phyloP scores from a whole-genome alignment of 1,140 invertebrate genomes.

The Diachasmimorpha longicaudata region DNA sequence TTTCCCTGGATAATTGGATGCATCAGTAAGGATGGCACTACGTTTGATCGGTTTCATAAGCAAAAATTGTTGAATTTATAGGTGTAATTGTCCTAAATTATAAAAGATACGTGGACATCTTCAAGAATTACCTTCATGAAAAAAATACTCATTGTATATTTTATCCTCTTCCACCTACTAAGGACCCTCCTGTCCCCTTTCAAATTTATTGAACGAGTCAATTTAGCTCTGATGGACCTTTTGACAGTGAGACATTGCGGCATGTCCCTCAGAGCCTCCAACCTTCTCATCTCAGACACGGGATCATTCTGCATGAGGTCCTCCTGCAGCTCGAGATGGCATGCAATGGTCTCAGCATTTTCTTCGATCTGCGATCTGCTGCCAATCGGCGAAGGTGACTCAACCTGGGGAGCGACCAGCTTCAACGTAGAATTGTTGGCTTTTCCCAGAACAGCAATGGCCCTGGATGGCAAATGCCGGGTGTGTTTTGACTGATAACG shows the following conservation, averaged over 20 bases:
- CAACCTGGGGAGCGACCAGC: slow-evolving; percentile 23
- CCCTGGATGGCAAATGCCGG: slow-evolving; percentile 28
- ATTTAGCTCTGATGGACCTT: slow-evolving; percentile 66
- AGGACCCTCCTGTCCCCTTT: slow-evolving; percentile 62
- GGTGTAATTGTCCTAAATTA: too few species aligned
- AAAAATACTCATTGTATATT: slow-evolving; percentile 63
- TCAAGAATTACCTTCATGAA: slow-evolving; percentile 57
- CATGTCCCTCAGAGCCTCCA: slow-evolving; percentile 68
- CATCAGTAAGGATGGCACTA: too few species aligned
- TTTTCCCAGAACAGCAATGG: neutral
- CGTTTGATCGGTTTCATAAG: too few species aligned
- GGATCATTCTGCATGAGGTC: slow-evolving; percentile 68
- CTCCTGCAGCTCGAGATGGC: slow-evolving; percentile 67
- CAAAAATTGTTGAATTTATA: too few species aligned
- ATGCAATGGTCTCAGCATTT: slow-evolving; percentile 64
- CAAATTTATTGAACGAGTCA: slow-evolving; percentile 65
- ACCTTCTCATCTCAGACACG: slow-evolving; percentile 64
- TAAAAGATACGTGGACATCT: too few species aligned
- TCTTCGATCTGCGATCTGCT: slow-evolving; percentile 38
- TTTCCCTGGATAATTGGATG: too few species aligned
- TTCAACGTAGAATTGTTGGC: neutral
- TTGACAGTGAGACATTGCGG: slow-evolving; percentile 71
- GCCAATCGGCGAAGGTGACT: neutral
- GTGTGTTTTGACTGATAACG: slow-evolving; percentile 23
- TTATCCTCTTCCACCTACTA: slow-evolving; percentile 63